Percentiles rank a stretch among this genome's conserved stretches.
Evolutionary conservation across 2,888 invertebrate species (phyloP).

Genomic region (Yponomeuta evonymella): DNA sequence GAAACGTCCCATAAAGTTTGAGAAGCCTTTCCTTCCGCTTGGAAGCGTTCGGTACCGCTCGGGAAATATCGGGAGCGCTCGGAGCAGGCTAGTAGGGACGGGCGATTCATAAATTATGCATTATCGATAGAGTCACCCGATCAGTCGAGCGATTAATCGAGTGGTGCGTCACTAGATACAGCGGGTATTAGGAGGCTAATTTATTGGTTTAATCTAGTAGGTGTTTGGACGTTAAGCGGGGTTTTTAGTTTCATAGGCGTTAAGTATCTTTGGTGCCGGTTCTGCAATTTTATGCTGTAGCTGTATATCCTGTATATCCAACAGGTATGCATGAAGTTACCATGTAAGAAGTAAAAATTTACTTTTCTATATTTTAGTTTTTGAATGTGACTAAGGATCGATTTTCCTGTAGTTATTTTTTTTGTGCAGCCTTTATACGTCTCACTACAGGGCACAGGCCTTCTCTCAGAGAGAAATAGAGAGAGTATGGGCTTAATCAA

Average conservation of each 20-base stretch:
- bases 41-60: neutral
- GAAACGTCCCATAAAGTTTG: neutral
- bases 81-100: neutral
- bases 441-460: no score
- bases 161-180: neutral
- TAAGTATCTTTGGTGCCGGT: neutral
- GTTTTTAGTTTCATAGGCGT: neutral
- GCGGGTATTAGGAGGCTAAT: neutral
- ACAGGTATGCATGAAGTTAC: no score
- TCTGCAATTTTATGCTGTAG: neutral
- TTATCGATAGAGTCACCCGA: neutral
- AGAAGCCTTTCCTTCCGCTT: neutral
- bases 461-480: no score
- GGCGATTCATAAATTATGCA: conserved; percentile 10
- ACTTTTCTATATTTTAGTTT: no score
- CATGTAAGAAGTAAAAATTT: no score
- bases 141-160: neutral
- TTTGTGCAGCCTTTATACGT: no score
- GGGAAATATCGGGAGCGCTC: neutral
- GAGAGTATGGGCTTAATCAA: no score
- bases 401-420: no score
- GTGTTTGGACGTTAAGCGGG: neutral
- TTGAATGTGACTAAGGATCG: no score
- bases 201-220: neutral
- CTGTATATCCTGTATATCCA: no score